A percentile compares a stretch with the other conserved stretches of the same genome.
phyloP scores from a whole-genome alignment of 2,113 vertebrate genomes.

The Taxidea taxus region DNA sequence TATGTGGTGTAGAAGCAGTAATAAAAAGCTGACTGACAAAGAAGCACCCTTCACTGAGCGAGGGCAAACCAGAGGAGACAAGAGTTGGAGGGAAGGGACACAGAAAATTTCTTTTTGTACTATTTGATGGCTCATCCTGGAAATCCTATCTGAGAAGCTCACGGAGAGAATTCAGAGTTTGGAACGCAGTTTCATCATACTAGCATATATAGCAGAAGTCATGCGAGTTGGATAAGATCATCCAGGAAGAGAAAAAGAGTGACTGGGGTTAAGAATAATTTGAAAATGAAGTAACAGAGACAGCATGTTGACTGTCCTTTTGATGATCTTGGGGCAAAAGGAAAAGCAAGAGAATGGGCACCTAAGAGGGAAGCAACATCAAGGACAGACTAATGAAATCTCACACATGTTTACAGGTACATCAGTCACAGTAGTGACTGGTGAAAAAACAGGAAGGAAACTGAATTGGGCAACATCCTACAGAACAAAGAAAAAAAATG shows the following conservation, averaged over 20 bases:
- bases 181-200: background rate
- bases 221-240: background rate
- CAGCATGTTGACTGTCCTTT: background rate
- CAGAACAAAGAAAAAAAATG: background rate
- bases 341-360: background rate
- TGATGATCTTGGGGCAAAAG: background rate
- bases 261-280: background rate
- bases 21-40: background rate
- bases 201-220: background rate
- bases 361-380: background rate
- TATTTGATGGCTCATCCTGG: background rate
- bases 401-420: background rate
- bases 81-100: background rate
- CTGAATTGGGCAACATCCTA: background rate
- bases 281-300: background rate
- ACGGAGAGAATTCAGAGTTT: background rate
- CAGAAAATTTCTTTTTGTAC: background rate
- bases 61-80: background rate
- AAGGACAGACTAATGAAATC: background rate
- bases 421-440: background rate
- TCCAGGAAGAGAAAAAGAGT: background rate
- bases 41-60: background rate
- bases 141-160: background rate
- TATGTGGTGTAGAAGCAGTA: background rate
- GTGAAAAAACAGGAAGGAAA: slow-evolving; percentile 14